A percentile compares a stretch with the other conserved stretches of the same genome.
These are phyloP conservation scores for Tragelaphus strepsiceros DNA, from an alignment of 2,113 vertebrate species.

Conservation along the genomic window DNA sequence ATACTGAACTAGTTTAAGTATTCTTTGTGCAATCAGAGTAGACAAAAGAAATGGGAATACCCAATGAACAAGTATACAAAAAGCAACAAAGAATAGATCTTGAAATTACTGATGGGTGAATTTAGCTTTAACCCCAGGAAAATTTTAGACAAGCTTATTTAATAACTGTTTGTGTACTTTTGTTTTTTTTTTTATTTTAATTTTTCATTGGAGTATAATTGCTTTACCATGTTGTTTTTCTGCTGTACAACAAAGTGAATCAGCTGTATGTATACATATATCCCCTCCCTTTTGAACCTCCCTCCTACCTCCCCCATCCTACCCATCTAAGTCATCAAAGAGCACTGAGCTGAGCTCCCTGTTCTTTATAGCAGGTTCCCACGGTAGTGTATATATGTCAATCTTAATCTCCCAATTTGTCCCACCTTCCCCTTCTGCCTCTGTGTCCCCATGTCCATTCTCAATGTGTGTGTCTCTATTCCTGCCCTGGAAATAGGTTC, in stretches of 20 bases:
- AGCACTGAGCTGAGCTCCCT: background rate
- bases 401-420: background rate
- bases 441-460: background rate
- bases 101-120: background rate
- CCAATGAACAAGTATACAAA: background rate
- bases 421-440: background rate
- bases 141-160: background rate
- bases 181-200: background rate
- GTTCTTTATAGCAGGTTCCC: background rate
- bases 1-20: background rate
- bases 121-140: background rate
- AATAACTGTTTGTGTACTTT: background rate
- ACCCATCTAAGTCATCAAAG: background rate
- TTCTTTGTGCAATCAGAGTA: background rate
- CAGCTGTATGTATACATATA: background rate
- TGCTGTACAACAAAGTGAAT: background rate
- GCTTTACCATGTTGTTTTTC: background rate
- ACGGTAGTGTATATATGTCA: background rate
- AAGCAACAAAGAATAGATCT: background rate
- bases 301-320: background rate
- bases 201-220: background rate
- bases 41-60: background rate
- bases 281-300: background rate
- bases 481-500: background rate
- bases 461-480: background rate